Conservation (phyloP, 2,113 vertebrate species). For the Ardeotis arabs region DNA sequence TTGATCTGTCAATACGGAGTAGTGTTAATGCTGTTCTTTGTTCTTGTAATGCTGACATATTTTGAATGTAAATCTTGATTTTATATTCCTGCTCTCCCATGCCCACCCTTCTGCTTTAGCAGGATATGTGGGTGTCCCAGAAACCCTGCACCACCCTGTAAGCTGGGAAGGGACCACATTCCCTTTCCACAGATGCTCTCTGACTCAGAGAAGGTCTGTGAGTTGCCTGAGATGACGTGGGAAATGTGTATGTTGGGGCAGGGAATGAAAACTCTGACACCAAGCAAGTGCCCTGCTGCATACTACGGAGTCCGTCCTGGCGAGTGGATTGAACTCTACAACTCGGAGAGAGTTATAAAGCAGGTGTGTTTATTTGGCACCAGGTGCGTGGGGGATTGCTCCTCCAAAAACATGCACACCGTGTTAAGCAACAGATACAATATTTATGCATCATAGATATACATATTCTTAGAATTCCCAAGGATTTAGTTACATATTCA, state of each 20-base stretch:
- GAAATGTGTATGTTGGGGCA: not conserved
- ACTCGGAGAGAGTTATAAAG: too few species aligned
- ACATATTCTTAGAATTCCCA: too few species aligned
- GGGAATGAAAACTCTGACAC: not conserved
- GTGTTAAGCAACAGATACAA: too few species aligned
- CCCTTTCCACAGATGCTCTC: not conserved
- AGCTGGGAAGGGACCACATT: not conserved
- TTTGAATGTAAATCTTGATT: not conserved
- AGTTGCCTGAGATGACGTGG: accelerated
- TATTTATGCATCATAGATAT: too few species aligned
- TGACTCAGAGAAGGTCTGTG: not conserved
- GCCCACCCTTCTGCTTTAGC: not conserved
- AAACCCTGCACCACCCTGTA: not conserved
- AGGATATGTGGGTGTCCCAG: not conserved
- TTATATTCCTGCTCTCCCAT: not conserved
- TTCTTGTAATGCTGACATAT: not conserved
- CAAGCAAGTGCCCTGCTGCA: not conserved
- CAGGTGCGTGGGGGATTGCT: too few species aligned
- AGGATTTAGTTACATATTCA: too few species aligned
- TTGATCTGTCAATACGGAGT: not conserved
- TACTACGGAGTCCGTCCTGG: not conserved
- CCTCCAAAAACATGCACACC: too few species aligned
- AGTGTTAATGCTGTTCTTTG: not conserved
- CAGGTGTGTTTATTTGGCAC: too few species aligned
- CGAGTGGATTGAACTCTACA: too few species aligned